Conservation (phyloP, 1,140 invertebrate species). For the Brachionus manjavacas region DNA sequence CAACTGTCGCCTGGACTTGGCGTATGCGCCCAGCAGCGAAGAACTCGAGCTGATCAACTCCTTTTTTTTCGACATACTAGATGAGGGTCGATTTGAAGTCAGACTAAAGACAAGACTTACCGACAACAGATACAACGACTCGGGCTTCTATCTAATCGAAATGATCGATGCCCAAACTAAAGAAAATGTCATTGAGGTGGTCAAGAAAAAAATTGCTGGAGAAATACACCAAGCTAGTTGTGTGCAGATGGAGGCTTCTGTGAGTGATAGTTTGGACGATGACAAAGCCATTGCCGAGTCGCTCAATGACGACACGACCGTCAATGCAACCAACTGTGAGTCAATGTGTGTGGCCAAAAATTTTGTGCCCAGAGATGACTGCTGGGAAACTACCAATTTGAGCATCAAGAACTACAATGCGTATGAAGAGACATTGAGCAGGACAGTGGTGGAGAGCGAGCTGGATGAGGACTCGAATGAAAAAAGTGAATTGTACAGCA, state of each 20-base stretch:
- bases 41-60: background rate
- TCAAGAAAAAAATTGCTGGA: background rate
- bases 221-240: background rate
- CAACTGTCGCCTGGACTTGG: background rate
- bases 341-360: background rate
- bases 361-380: background rate
- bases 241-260: background rate
- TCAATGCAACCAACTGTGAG: background rate
- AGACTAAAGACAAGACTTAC: background rate
- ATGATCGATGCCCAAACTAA: background rate
- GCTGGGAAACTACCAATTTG: background rate
- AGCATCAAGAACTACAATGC: background rate
- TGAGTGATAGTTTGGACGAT: constrained; percentile 17
- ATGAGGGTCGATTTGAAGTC: background rate
- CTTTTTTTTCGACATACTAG: background rate
- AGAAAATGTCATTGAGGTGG: background rate
- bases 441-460: background rate
- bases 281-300: constrained; percentile 34
- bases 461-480: background rate
- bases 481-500: constrained; percentile 8
- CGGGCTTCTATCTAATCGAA: constrained; percentile 13
- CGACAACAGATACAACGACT: background rate
- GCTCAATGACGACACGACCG: background rate
- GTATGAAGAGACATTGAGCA: background rate
- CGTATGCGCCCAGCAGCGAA: background rate